phyloP scores from a whole-genome alignment of 2,797 vertebrate genomes.

The Loriculus beryllinus region DNA sequence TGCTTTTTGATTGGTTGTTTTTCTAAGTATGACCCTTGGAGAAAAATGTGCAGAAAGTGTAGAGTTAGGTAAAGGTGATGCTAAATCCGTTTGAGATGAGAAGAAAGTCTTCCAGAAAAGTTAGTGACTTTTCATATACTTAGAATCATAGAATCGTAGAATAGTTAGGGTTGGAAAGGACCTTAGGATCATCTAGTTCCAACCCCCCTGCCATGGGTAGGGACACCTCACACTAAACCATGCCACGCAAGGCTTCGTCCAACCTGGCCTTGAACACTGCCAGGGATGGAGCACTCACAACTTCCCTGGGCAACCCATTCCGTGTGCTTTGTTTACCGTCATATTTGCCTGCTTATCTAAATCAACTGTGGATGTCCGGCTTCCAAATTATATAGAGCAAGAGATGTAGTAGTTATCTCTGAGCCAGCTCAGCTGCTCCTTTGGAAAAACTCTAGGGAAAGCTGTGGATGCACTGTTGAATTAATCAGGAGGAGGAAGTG shows the following conservation, averaged over 20 bases:
- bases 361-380: background rate
- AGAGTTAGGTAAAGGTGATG: background rate
- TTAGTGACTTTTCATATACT: background rate
- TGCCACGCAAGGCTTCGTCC: too few relatives aligned
- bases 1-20: background rate
- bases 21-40: background rate
- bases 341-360: background rate
- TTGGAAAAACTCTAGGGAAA: conserved; percentile 45
- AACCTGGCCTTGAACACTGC: too few relatives aligned
- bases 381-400: background rate
- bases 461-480: conserved; percentile 26
- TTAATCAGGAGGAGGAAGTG: conserved; percentile 68
- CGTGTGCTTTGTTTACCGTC: background rate
- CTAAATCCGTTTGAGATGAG: background rate
- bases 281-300: too few relatives aligned
- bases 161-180: too few relatives aligned
- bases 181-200: too few relatives aligned
- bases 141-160: too few relatives aligned
- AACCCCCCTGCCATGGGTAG: too few relatives aligned
- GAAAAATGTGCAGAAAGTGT: background rate
- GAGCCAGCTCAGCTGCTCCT: background rate
- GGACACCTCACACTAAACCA: too few relatives aligned
- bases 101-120: background rate
- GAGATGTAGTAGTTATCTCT: background rate
- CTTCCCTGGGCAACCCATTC: too few relatives aligned